Evolutionary conservation across 2,888 invertebrate genomes (phyloP), one percentile per base, ranked within the genome.

Genomic region (Argyra leucocephala): DNA sequence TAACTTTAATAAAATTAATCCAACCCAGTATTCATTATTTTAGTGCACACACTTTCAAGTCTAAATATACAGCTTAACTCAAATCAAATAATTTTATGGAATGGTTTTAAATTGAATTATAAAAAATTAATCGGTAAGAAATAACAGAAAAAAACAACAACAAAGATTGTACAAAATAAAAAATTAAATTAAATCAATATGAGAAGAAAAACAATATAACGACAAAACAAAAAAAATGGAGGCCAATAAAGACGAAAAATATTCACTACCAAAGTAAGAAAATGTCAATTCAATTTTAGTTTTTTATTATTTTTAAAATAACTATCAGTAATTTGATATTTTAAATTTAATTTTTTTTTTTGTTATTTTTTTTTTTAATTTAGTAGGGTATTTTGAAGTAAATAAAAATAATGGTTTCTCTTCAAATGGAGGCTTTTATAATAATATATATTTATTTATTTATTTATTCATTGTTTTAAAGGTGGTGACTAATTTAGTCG

Each of bases 31-130:
- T n/a, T n/a, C n/a, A n/a, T n/a, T n/a, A n/a, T n/a, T n/a, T n/a
- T n/a, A n/a, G n/a, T n/a, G n/a, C n/a, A n/a, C n/a, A n/a, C n/a
- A n/a, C n/a, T n/a, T 31, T 31, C 7, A 31, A 31, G 31, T 31
- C n/a, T n/a, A n/a, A n/a, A n/a, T n/a, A n/a, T n/a, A n/a, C n/a
- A n/a, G n/a, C n/a, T n/a, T n/a, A 48, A 48, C 15, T 48, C 48
- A 48, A n/a, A 18, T 48, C 48, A 48, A 48, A 48, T 48, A 48
- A 48, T 48, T 48, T 48, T 48, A 48, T 48, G 48, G 48, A 48
- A 48, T 48, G 48, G 5, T 48, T 48, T 48, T 48, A 48, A 48
- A 48, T 48, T 48, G 48, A 48, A 48, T 48, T 48, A 48, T 48
- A 48, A 48, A 48, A 48, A 48, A 48, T 48, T 2, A 48, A 48